Evolutionary conservation across 2,888 invertebrate species (phyloP), one percentile per base, ranked within the genome.

Genomic region (Listrodromus nycthemerus): DNA sequence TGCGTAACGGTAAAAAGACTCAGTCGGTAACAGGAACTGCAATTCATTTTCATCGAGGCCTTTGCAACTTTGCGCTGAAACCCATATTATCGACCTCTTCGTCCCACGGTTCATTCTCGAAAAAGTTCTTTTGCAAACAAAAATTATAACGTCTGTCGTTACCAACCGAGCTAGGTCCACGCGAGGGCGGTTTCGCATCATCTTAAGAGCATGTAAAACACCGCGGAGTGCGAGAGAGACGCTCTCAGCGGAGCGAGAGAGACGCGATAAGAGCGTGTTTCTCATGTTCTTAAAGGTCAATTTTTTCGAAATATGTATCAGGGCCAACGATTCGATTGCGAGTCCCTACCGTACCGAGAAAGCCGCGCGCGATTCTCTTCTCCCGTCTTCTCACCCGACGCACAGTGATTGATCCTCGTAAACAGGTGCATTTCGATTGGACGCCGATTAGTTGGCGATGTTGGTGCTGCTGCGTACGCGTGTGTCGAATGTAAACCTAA

Each of bases 381-480:
- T 33, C 33, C 16, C 24, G 71, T 80, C 61, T n/a, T n/a, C 67
- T 73, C 77, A 80, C 84, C 76, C 30, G 61, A n/a, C 78, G 78
- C 84, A 69, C 82, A 83, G 87, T 87, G 87, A 87, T 88, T 88
- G 88, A 88, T 87, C 87, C 84, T 67, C 80, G 87, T 87, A 82
- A 88, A 87, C 88, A 88, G 88, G 88, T 88, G 87, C 88, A 87
- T 86, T 86, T 80, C 84, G 76, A 87, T 88, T 84, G 86, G 86
- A 86, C 86, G 85, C 85, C 86, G 84, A 86, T 85, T 86, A 86
- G 84, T 85, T 82, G 81, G 85, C 87, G 83, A 82, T 86, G 84
- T 85, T 77, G 82, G 84, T 74, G 84, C 63, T 73, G 66, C 65
- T 71, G 30, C 65, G 52, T 69, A 58, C 65, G 80, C 65, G 83